A percentile compares a stretch with the other conserved stretches of the same genome.
Conservation (phyloP, 2,797 vertebrate genomes). For the Dallia pectoralis region DNA sequence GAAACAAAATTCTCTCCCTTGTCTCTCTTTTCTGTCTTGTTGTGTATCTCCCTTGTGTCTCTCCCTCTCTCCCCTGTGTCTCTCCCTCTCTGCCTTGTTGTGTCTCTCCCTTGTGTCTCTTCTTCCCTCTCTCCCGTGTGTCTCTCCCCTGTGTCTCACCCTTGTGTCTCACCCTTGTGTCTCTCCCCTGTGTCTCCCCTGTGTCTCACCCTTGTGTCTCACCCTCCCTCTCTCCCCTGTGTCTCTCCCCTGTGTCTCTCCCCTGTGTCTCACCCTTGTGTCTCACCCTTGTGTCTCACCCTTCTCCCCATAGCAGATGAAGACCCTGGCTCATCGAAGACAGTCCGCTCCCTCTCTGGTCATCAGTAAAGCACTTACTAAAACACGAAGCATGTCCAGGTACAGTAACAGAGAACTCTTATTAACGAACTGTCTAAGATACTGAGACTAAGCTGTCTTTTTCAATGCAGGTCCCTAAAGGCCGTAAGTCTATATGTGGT, state of each 20-base stretch:
- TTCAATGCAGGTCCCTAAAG: not conserved
- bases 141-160: conserved; percentile 13
- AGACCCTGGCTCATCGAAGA: conserved; percentile 90
- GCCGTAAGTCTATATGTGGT: not conserved
- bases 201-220: not conserved
- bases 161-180: not conserved
- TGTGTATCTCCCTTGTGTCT: conserved; percentile 16
- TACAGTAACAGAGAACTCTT: conserved; percentile 54
- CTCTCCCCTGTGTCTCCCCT: not conserved
- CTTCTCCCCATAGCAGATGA: conserved; percentile 82
- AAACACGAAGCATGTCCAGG: conserved; percentile 84
- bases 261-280: not conserved
- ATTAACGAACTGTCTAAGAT: not conserved
- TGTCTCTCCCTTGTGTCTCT: conserved; percentile 3
- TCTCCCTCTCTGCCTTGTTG: conserved; percentile 1
- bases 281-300: too few relatives aligned
- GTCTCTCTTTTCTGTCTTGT: not conserved
- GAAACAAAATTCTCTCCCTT: not conserved
- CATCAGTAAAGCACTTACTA: conserved; percentile 91
- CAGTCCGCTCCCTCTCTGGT: conserved; percentile 91
- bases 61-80: conserved; percentile 6
- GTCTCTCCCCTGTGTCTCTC: too few relatives aligned
- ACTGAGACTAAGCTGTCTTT: too few relatives aligned
- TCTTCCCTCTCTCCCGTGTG: not conserved
- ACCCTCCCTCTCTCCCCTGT: too few relatives aligned